These are phyloP conservation scores for Linnaemya vulpina DNA, from an alignment of 2,888 invertebrate species.

Conservation along the genomic window DNA sequence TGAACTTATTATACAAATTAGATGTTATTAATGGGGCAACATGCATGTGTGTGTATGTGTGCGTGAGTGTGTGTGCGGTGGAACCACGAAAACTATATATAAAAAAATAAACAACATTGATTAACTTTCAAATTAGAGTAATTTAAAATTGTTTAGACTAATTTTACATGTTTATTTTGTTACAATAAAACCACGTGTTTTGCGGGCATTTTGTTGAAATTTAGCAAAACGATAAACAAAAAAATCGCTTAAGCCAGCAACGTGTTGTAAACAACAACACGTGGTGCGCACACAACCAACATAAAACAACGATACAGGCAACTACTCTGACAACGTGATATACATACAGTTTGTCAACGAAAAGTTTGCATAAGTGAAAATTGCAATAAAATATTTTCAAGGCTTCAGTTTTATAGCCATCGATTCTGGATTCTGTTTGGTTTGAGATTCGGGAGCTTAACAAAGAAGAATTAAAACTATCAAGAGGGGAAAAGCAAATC, in stretches of 20 bases:
- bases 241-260: constrained; percentile 45
- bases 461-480: too few relatives aligned
- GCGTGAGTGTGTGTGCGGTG: constrained; percentile 23
- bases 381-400: too few relatives aligned
- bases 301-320: constrained; percentile 12
- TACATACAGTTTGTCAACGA: neutral
- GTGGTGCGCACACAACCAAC: constrained; percentile 50
- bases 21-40: constrained; percentile 52
- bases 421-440: too few relatives aligned
- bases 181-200: constrained; percentile 66
- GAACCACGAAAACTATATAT: constrained; percentile 22
- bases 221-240: constrained; percentile 4
- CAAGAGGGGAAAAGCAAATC: too few relatives aligned
- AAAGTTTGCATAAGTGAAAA: neutral
- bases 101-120: constrained; percentile 29
- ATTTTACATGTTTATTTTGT: constrained; percentile 61
- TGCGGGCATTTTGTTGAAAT: constrained; percentile 42
- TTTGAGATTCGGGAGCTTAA: too few relatives aligned
- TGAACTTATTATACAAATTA: constrained; percentile 42
- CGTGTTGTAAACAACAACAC: constrained; percentile 63
- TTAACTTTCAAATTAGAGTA: constrained; percentile 50
- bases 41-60: constrained; percentile 14
- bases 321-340: neutral
- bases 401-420: too few relatives aligned
- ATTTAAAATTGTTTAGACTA: constrained; percentile 45